Percentiles rank a stretch among this genome's conserved stretches.
Conservation (phyloP, 2,797 vertebrate species). For the Mormyrops attenuatus region DNA sequence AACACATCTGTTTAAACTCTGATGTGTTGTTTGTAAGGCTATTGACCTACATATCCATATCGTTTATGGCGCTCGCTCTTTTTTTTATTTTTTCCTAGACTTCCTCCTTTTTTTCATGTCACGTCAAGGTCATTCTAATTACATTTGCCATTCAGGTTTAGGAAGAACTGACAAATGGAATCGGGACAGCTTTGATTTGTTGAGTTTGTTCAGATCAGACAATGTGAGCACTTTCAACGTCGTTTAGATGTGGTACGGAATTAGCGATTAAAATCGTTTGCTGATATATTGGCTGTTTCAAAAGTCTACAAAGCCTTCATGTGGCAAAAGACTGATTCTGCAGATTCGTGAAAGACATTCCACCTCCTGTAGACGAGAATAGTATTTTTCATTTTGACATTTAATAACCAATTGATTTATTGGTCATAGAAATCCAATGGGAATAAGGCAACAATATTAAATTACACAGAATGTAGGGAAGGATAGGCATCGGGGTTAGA, state of each 20-base stretch:
- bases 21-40: constrained; percentile 27
- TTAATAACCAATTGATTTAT: constrained; percentile 40
- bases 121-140: constrained; percentile 44
- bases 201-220: constrained; percentile 48
- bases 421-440: constrained; percentile 26
- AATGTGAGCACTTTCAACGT: background rate
- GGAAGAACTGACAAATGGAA: constrained; percentile 56
- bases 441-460: constrained; percentile 28
- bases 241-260: background rate
- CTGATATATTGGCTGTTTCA: background rate
- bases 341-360: constrained; percentile 45
- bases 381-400: constrained; percentile 37
- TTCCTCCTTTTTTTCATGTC: constrained; percentile 38
- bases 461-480: constrained; percentile 28
- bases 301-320: background rate
- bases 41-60: constrained; percentile 32
- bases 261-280: constrained; percentile 15
- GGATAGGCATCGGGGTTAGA: constrained; percentile 1
- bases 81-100: constrained; percentile 25
- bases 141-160: constrained; percentile 49
- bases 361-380: constrained; percentile 48
- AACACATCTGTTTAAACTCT: constrained; percentile 35
- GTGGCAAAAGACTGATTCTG: constrained; percentile 45
- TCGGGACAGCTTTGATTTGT: constrained; percentile 55
- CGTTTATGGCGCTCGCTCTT: background rate